phyloP scores from a whole-genome alignment of 2,888 invertebrate species.

The Allacma fusca region DNA sequence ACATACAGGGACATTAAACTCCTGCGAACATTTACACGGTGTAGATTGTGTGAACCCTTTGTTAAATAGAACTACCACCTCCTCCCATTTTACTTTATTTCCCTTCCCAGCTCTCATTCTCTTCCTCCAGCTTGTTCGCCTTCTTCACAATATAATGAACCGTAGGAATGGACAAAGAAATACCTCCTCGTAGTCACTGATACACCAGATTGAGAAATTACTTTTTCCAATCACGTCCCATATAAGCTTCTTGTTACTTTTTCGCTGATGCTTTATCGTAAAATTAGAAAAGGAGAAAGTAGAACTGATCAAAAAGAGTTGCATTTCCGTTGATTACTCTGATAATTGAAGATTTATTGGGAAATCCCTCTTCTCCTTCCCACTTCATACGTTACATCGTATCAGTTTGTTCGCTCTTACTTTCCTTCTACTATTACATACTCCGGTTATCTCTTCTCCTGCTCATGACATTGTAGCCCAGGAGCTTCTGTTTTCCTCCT shows the following conservation, averaged over 20 bases:
- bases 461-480: neutral
- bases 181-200: neutral
- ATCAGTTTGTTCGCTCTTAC: slow-evolving; percentile 6
- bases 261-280: slow-evolving; percentile 54
- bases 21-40: slow-evolving; percentile 12
- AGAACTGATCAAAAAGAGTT: slow-evolving; percentile 55
- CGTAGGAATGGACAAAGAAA: slow-evolving; percentile 27
- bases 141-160: slow-evolving; percentile 18
- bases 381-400: slow-evolving; percentile 32
- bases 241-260: slow-evolving; percentile 54
- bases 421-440: neutral
- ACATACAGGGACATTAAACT: neutral
- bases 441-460: neutral
- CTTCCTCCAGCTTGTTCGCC: neutral
- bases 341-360: slow-evolving; percentile 62
- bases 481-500: neutral
- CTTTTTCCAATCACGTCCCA: slow-evolving; percentile 57
- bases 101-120: neutral
- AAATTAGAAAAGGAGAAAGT: slow-evolving; percentile 52
- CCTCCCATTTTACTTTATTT: slow-evolving; percentile 1
- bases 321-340: slow-evolving; percentile 61
- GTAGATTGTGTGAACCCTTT: slow-evolving; percentile 1
- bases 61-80: slow-evolving; percentile 5
- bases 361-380: slow-evolving; percentile 54
- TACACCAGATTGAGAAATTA: slow-evolving; percentile 53